phyloP scores from a whole-genome alignment of 2,888 invertebrate species.

The Oscheius myriophilus region DNA sequence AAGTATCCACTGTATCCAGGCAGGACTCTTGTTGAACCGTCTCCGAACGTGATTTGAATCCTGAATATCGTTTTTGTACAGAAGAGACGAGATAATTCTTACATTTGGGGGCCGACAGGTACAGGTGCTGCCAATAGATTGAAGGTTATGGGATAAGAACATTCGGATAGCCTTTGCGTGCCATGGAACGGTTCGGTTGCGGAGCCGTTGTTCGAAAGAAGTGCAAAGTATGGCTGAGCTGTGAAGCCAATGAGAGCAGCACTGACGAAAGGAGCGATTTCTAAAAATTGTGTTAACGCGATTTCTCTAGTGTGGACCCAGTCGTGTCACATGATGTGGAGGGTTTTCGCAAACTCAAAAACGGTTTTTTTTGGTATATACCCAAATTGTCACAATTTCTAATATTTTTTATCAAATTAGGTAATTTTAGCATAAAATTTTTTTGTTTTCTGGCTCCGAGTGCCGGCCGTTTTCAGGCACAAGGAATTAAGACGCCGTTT shows the following conservation, averaged over 20 bases:
- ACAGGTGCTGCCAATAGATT: neutral
- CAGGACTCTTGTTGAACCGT: neutral
- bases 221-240: neutral
- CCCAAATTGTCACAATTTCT: too few species aligned
- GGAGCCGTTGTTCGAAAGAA: neutral
- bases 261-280: constrained; percentile 6
- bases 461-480: too few species aligned
- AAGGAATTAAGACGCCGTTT: too few species aligned
- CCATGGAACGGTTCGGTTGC: neutral
- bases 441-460: too few species aligned
- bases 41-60: constrained; percentile 8
- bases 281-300: neutral
- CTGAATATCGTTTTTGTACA: neutral
- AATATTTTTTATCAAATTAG: too few species aligned
- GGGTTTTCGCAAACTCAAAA: too few species aligned
- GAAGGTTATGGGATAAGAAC: constrained; percentile 9
- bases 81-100: neutral
- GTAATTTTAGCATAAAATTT: too few species aligned
- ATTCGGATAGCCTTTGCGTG: neutral
- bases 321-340: too few species aligned
- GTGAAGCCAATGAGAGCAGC: constrained; percentile 13
- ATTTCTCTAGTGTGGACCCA: too few species aligned
- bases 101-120: neutral
- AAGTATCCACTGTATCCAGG: constrained; percentile 16
- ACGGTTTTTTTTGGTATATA: too few species aligned